These are phyloP conservation scores for Xyrauchen texanus DNA, from an alignment of 2,113 vertebrate species.

Conservation along the genomic window DNA sequence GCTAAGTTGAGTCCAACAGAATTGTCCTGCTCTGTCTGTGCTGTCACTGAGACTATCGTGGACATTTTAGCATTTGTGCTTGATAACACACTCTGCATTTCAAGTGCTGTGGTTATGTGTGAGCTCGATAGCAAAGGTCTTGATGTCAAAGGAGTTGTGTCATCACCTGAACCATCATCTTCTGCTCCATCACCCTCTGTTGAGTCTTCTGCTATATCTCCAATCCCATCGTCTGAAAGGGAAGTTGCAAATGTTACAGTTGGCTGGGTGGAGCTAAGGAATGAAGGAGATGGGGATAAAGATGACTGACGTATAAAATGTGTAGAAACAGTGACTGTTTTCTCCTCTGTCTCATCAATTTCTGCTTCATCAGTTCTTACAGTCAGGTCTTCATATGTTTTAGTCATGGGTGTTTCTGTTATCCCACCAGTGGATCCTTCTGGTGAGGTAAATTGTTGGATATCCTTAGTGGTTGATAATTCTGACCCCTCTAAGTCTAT, in stretches of 20 bases:
- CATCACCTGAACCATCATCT: slow-evolving; percentile 52
- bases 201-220: slow-evolving; percentile 37
- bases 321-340: slow-evolving; percentile 22
- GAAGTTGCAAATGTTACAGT: not conserved
- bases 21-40: not conserved
- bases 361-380: slow-evolving; percentile 66
- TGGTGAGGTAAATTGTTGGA: slow-evolving; percentile 4
- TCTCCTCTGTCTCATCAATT: slow-evolving; percentile 45
- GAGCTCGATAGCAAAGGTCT: slow-evolving; percentile 8
- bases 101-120: slow-evolving; percentile 5
- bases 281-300: not conserved
- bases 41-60: not conserved
- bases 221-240: slow-evolving; percentile 41
- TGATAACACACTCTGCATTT: slow-evolving; percentile 18
- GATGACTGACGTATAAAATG: not conserved
- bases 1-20: slow-evolving; percentile 5
- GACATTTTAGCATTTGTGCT: not conserved
- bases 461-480: not conserved
- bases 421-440: slow-evolving; percentile 32
- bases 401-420: slow-evolving; percentile 39
- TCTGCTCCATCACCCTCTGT: slow-evolving; percentile 35
- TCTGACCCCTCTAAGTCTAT: not conserved
- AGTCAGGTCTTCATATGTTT: slow-evolving; percentile 28
- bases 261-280: slow-evolving; percentile 18
- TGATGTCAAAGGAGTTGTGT: not conserved